Percentiles rank a stretch among this genome's conserved stretches.
phyloP scores from a whole-genome alignment of 2,113 vertebrate genomes.

The Lamprologus ornatipinnis region DNA sequence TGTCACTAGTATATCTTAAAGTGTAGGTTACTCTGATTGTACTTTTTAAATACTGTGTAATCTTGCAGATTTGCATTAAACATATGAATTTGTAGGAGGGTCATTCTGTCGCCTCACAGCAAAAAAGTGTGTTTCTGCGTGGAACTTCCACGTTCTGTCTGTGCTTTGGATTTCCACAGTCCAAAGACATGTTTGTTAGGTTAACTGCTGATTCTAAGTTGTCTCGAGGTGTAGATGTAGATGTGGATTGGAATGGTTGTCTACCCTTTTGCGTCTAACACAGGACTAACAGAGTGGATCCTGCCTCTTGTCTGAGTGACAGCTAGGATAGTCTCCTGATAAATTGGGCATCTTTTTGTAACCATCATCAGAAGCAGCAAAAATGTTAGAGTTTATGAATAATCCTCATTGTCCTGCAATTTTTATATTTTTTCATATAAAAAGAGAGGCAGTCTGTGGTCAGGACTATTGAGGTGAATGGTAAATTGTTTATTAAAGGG shows the following conservation, averaged over 20 bases:
- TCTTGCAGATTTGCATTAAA: neutral
- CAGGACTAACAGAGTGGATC: neutral
- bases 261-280: neutral
- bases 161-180: neutral
- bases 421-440: neutral
- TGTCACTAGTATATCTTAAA: neutral
- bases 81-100: neutral
- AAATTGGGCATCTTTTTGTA: neutral
- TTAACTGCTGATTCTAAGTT: neutral
- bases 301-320: neutral
- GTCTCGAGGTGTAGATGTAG: neutral
- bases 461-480: neutral
- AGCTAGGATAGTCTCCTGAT: neutral
- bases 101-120: neutral
- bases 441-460: neutral
- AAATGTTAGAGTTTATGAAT: neutral
- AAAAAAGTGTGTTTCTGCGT: neutral
- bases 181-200: neutral
- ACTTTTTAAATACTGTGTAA: neutral
- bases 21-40: neutral
- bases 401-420: neutral
- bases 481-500: neutral
- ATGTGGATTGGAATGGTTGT: neutral
- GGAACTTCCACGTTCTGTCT: neutral
- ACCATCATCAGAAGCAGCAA: neutral